Percentiles rank a stretch among this genome's conserved stretches.
These are phyloP conservation scores for Gorsachius goisagi DNA, from an alignment of 2,113 vertebrate genomes.

Conservation along the genomic window DNA sequence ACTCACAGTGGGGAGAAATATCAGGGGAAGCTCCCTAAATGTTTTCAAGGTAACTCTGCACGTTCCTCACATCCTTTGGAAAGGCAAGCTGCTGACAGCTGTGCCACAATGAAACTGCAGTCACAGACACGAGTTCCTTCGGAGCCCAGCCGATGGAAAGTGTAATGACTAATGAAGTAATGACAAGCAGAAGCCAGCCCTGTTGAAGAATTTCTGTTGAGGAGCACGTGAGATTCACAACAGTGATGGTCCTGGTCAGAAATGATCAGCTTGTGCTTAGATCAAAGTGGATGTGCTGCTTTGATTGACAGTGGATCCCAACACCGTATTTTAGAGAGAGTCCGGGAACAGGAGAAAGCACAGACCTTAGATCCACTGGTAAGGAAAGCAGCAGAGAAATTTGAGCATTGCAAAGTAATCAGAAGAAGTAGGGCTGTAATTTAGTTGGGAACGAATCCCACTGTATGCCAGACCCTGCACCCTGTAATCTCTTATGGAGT, in stretches of 20 bases:
- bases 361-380: background rate
- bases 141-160: background rate
- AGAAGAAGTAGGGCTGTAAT: background rate
- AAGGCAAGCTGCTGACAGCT: background rate
- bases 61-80: background rate
- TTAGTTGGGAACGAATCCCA: background rate
- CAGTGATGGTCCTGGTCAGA: background rate
- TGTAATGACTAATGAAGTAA: accelerated
- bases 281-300: background rate
- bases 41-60: background rate
- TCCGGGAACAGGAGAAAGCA: background rate
- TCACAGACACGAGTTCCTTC: background rate
- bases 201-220: background rate
- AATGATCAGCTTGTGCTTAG: background rate
- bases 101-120: background rate
- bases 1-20: background rate
- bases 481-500: background rate
- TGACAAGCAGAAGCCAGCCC: background rate
- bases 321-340: accelerated
- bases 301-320: background rate
- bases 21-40: background rate
- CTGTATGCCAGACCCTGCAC: background rate
- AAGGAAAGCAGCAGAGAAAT: background rate
- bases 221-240: background rate
- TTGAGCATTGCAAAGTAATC: background rate